Evolutionary conservation across 2,113 vertebrate genomes (phyloP), one percentile per base, ranked within the genome.

Genomic region (Piliocolobus tephrosceles): DNA sequence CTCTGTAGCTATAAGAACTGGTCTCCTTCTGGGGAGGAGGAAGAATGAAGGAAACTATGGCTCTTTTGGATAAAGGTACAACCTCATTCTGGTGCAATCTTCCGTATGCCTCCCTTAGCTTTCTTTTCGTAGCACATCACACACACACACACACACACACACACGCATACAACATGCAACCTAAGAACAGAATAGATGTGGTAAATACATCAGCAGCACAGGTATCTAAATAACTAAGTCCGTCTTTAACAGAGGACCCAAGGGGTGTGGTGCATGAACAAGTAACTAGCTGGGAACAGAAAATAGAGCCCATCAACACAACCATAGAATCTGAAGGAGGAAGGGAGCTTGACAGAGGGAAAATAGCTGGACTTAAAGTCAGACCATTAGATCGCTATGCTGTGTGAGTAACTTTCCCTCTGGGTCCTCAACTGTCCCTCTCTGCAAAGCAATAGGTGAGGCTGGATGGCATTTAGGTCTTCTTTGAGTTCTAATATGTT

Each of bases 181-280:
- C 10, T 25, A 7, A 16, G 5, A 64, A 86, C 38, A 23, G 40
- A 95, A 25, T 45, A 83, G 27, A 79, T 70, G 7, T 45, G 43
- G 17, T 16, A 45, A 47, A 45, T 35, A 22, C 18, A 55, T 79
- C 14, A n/a, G 38, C 25, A 75, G 9, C 50, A 30, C 66, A n/a
- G 70, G 50, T 40, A 52, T 61, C 61, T 43, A 61, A 86, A n/a
- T 57, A 55, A 35, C 13, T 25, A 27, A 35, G 10, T 25, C 55
- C 84, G 23, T 58, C 3, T 72, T 38, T 81, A 79, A 50, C 2
- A 86, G 66, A 61, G 70, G 20, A 22, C 32, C 18, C 7, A 38
- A n/a, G 16, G 8, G 4, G 0, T 17, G 1, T 83, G n/a, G 2
- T 30, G 6, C 20, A 38, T 10, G 50, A 61, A 2, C 50, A 64